Base-by-base conservation (phyloP, 2,888 invertebrate genomes). In the Macrophya annulata region DNA sequence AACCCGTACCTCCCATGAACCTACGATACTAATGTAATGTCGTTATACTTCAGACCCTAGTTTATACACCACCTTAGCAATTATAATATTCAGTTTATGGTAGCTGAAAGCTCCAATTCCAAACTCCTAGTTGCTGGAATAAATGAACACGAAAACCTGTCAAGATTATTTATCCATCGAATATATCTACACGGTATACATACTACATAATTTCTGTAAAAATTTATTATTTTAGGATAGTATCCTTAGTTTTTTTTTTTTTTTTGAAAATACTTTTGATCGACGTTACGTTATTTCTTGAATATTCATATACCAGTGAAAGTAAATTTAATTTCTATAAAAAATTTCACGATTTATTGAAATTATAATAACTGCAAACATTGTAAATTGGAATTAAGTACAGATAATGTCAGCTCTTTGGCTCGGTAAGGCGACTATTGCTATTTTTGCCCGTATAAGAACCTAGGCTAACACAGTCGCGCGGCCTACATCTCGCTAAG, bases 401-500 rank as follows among this genome's bases (percentile, higher is more conserved):
- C n/a, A 5, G n/a, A n/a, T 31, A 55, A n/a, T 55, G 55, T n/a
- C 6, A 55, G n/a, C n/a, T 31, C 51, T 2, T 55, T 55, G 55
- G 55, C n/a, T 55, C n/a, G 12, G 62, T 62, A 10, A 62, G 62
- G 25, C 25, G 62, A 62, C 62, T 45, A 83, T 51, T 51, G 48
- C 48, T 68, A 83, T 81, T 81, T 81, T 62, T 43, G 62, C 45
- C 5, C 62, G 62, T 43, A n/a, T 51, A n/a, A 55, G 21, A 31
- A 37, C 48, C 51, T 31, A 17, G 45, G 72, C n/a, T 55, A 55
- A 40, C 76, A 45, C n/a, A 12, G 12, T 12, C 12, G 37, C 65
- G 43, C 79, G 79, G 79, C 85, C 85, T 79, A 77, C 85, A 85
- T 79, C 79, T 79, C 62, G 84, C 85, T 17, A 48, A 68, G 48